Evolutionary conservation across 53 echinoderm and acorn worm genomes (phyloP).

Genomic region (Hippasteria phrygiana): DNA sequence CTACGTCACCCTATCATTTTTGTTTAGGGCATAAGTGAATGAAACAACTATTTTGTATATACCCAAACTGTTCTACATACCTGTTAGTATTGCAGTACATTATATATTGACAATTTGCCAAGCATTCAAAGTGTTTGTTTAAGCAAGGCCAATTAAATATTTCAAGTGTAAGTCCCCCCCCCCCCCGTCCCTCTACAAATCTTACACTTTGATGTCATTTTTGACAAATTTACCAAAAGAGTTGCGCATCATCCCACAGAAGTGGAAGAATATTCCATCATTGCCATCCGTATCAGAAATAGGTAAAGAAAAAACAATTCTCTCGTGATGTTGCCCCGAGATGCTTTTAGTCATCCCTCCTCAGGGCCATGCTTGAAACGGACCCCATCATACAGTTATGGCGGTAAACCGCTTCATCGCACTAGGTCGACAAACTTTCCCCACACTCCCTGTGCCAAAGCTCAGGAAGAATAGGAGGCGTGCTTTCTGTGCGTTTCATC

Average conservation of each 20-base stretch:
- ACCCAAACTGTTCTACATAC: too few species aligned
- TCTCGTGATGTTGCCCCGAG: neutral
- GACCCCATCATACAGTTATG: neutral
- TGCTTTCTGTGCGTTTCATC: neutral
- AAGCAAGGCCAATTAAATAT: too few species aligned
- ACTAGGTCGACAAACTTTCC: conserved; percentile 33
- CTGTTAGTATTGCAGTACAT: too few species aligned
- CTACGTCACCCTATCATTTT: too few species aligned
- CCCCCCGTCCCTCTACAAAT: too few species aligned
- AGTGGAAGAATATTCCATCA: neutral
- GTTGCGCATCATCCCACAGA: neutral
- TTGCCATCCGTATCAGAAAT: neutral
- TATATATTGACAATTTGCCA: too few species aligned
- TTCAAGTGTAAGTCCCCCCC: too few species aligned
- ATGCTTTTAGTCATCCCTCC: conserved; percentile 16
- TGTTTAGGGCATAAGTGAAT: too few species aligned
- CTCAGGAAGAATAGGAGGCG: neutral
- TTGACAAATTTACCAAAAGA: too few species aligned
- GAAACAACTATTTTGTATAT: too few species aligned
- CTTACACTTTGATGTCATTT: too few species aligned
- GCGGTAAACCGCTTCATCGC: neutral
- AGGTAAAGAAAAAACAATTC: neutral
- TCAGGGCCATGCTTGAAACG: neutral
- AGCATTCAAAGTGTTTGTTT: too few species aligned
- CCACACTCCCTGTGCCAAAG: neutral